Evolutionary conservation across 2,797 vertebrate species (phyloP).

Genomic region (Antrozous pallidus): DNA sequence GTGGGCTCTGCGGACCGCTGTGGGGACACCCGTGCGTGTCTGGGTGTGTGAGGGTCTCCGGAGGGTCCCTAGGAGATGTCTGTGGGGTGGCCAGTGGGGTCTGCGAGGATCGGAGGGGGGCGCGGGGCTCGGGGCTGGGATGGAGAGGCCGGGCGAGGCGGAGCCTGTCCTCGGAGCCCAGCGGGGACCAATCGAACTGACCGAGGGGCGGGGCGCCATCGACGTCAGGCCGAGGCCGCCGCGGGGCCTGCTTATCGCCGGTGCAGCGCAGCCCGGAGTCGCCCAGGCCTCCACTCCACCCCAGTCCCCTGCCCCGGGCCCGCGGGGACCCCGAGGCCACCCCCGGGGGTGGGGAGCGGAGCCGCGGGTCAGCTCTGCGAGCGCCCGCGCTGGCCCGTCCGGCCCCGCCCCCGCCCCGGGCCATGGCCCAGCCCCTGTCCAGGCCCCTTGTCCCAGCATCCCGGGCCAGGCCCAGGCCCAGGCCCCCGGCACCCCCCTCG

Average conservation of each 20-base stretch:
- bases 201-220: constrained; percentile 46
- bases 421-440: constrained; percentile 75
- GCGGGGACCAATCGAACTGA: constrained; percentile 30
- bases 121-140: neutral
- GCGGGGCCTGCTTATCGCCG: constrained; percentile 66
- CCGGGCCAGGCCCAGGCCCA: constrained; percentile 46
- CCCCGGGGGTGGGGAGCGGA: constrained; percentile 63
- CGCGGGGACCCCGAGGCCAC: constrained; percentile 43
- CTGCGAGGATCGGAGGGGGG: neutral
- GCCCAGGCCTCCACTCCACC: constrained; percentile 65
- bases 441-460: constrained; percentile 68
- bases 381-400: constrained; percentile 60
- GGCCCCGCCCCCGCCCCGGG: constrained; percentile 74
- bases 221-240: constrained; percentile 60
- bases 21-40: neutral
- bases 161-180: neutral
- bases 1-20: neutral
- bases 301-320: constrained; percentile 44
- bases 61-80: neutral
- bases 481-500: constrained; percentile 61
- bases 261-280: constrained; percentile 59
- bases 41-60: neutral
- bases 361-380: constrained; percentile 67
- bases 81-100: neutral
- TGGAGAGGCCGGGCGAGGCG: neutral